These are phyloP conservation scores for Dryocosmus kuriphilus DNA, from an alignment of 2,888 invertebrate species.

Conservation along the genomic window DNA sequence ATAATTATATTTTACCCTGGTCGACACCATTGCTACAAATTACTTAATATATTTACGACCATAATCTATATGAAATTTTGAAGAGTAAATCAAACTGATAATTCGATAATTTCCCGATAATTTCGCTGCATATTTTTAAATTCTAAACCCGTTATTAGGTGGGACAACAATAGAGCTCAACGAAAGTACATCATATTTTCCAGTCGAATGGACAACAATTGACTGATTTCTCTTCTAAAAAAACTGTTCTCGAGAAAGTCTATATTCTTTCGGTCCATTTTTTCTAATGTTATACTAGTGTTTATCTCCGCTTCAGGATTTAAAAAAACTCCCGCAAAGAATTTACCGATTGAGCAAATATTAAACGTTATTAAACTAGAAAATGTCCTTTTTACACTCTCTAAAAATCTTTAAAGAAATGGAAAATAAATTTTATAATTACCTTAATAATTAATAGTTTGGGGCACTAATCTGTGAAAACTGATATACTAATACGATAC, in stretches of 20 bases:
- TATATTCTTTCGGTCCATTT: not conserved
- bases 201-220: constrained; percentile 51
- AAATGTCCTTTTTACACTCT: too few relatives aligned
- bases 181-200: constrained; percentile 58
- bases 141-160: constrained; percentile 2
- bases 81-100: not conserved
- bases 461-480: not conserved
- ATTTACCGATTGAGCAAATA: too few relatives aligned
- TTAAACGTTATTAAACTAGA: too few relatives aligned
- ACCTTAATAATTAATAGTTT: too few relatives aligned
- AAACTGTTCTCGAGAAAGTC: constrained; percentile 21
- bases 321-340: not conserved
- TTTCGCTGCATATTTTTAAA: constrained; percentile 23
- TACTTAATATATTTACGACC: too few relatives aligned
- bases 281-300: not conserved
- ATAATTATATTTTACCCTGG: too few relatives aligned
- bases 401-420: too few relatives aligned
- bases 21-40: too few relatives aligned
- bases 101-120: not conserved
- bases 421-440: too few relatives aligned
- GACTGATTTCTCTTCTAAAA: constrained; percentile 7
- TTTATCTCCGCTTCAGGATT: not conserved
- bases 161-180: constrained; percentile 25
- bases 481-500: too few relatives aligned
- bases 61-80: too few relatives aligned